These are phyloP conservation scores for Chamaedrilus cognettii DNA, from an alignment of 2,888 invertebrate genomes.

Conservation along the genomic window DNA sequence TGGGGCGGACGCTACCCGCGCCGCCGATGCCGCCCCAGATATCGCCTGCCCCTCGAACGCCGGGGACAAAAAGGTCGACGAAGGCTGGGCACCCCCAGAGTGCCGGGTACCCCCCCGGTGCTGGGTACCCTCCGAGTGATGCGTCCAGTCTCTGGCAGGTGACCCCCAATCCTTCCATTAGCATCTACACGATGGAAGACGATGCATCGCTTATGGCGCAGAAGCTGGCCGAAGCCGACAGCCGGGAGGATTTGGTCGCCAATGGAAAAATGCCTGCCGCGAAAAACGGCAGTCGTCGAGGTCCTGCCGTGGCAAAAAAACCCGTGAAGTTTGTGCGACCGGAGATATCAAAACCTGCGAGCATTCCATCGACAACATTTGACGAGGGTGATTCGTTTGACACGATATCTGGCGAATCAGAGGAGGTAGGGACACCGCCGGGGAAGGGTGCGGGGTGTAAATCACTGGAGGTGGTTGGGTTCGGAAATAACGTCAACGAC, in stretches of 20 bases:
- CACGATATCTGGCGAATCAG: slow-evolving; percentile 8
- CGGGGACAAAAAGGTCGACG: too few species aligned
- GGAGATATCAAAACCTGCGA: neutral
- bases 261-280: neutral
- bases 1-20: neutral
- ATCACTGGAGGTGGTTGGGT: neutral
- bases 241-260: neutral
- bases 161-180: slow-evolving; percentile 25
- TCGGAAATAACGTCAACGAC: slow-evolving; percentile 9
- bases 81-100: too few species aligned
- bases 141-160: slow-evolving; percentile 32
- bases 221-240: slow-evolving; percentile 9
- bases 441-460: neutral
- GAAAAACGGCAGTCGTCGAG: neutral
- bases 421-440: neutral
- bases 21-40: neutral
- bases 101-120: neutral
- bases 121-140: slow-evolving; percentile 18
- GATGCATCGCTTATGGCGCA: slow-evolving; percentile 1
- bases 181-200: slow-evolving; percentile 10
- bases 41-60: too few species aligned
- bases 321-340: slow-evolving; percentile 2
- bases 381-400: slow-evolving; percentile 20
- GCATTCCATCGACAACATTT: neutral
- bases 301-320: neutral